Conservation (phyloP, 2,113 vertebrate species). For the Grammomys surdaster region DNA sequence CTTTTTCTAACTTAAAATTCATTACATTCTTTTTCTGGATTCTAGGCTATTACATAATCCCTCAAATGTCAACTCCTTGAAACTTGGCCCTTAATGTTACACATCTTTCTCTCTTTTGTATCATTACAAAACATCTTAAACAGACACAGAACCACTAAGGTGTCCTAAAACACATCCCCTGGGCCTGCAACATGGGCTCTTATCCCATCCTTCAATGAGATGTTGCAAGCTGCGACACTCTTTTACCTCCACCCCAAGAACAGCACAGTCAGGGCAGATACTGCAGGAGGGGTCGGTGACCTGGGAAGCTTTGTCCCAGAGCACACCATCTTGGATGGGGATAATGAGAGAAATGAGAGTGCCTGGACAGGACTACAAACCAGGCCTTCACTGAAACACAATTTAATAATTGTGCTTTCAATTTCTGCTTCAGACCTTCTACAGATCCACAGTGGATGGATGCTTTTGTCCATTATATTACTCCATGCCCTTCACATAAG, state of each 20-base stretch:
- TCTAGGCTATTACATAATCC: slow-evolving; percentile 73
- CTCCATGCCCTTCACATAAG: slow-evolving; percentile 63
- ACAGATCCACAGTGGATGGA: slow-evolving; percentile 61
- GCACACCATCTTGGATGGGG: background rate
- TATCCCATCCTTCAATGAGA: background rate
- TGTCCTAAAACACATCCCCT: slow-evolving; percentile 27
- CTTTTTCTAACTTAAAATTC: slow-evolving; percentile 76
- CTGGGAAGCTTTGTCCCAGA: slow-evolving; percentile 38
- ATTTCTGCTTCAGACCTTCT: slow-evolving; percentile 63
- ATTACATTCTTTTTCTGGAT: slow-evolving; percentile 73
- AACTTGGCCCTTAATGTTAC: slow-evolving; percentile 62
- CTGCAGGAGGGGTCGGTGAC: background rate
- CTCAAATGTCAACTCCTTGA: slow-evolving; percentile 77
- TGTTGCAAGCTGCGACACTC: background rate
- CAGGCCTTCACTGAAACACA: slow-evolving; percentile 67
- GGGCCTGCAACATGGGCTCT: background rate
- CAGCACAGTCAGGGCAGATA: background rate
- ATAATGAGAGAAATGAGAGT: background rate
- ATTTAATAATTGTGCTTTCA: slow-evolving; percentile 69
- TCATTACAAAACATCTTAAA: slow-evolving; percentile 72
- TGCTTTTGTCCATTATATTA: slow-evolving; percentile 72
- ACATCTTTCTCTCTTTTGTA: slow-evolving; percentile 54
- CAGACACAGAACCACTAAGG: slow-evolving; percentile 64
- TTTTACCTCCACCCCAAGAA: background rate
- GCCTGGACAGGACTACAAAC: slow-evolving; percentile 54